Evolutionary conservation across 2,888 invertebrate genomes (phyloP), one percentile per base, ranked within the genome.

Genomic region (Chymomyza amoena): DNA sequence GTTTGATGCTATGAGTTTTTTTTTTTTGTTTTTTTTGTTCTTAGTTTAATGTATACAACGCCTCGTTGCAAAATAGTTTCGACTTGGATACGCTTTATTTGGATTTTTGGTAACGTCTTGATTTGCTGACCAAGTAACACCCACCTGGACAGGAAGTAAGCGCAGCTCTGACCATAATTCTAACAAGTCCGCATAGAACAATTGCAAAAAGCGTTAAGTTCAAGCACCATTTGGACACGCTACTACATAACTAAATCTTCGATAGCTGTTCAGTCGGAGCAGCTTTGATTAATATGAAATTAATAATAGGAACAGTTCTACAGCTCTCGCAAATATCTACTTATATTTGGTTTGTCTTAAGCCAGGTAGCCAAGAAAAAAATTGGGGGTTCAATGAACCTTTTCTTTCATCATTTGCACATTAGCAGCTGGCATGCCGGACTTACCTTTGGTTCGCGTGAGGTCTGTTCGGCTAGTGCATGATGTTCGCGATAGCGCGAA

Each of bases 401-500:
- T 16, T 25, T 4, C 2, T 51, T 36, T n/a, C 69, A 56, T 72
- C 82, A 79, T 81, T 80, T 83, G 73, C 54, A 62, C 68, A 84
- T 84, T 81, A 81, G 54, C 18, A 69, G 66, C 52, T 61, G 45
- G 64, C 45, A 45, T 51, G 54, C 4, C 18, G 20, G 18, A 75
- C 84, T 89, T 70, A 91, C 91, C 91, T 90, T 91, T 84, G 90
- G 89, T 85, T 91, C 91, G 76, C 86, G 87, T 78, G 86, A 93
- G 77, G 76, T 75, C 67, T 87, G 85, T 64, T 81, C 85, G 68
- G 28, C 61, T 72, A 56, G 79, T 78, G 70, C 88, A 64, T 84
- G 90, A 90, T 95, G 94, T 81, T 95, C 93, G 72, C 93, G 93
- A 90, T 94, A 93, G 68, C 94, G 90, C 52, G 93, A 92, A 74